Base-by-base conservation (phyloP, 1,140 invertebrate genomes). In the Pogonus chalceus region DNA sequence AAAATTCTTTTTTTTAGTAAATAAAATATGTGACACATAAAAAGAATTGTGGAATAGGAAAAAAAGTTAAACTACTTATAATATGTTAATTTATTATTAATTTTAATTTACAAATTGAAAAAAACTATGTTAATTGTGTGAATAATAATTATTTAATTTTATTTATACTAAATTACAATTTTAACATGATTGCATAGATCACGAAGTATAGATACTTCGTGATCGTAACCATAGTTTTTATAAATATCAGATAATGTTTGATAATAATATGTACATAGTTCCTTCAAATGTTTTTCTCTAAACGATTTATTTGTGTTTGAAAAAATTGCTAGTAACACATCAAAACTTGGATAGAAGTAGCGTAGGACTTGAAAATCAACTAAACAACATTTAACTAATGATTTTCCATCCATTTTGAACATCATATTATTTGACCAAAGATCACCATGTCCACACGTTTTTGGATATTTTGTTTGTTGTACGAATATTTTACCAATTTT, bases 371-470 rank as follows among this genome's bases (percentile, higher is more conserved):
- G 37, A 16, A 12, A 43, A 43, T 43, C 37, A 12, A 43, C 9
- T 3, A 43, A 16, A 18, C 37, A 43, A 16, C 37, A 43, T 18
- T 9, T 12, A 4, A 18, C 18, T 12, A 16, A 3, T 12, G 3
- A 7, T 10, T 43, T 18, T 4, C 18, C 37, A 43, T 9, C 9
- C 9, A 9, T 10, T 43, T 43, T 43, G 37, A 43, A 43, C 37
- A 43, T 9, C 37, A 43, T 43, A 43, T 43, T 43, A 43, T 43
- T 43, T 3, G 37, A 43, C 37, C 37, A 43, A 7, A 43, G 18
- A 43, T 43, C 37, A 4, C 37, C 37, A 18, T 43, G 37, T 43
- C 9, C 18, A 43, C 9, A 12, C 9, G 37, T 43, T 43, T 43
- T 43, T 7, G 37, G 37, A 4, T 12, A 18, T 9, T 3, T 43